Evolutionary conservation across 2,797 vertebrate species (phyloP), one percentile per base, ranked within the genome.

Genomic region (Ispidina picta): DNA sequence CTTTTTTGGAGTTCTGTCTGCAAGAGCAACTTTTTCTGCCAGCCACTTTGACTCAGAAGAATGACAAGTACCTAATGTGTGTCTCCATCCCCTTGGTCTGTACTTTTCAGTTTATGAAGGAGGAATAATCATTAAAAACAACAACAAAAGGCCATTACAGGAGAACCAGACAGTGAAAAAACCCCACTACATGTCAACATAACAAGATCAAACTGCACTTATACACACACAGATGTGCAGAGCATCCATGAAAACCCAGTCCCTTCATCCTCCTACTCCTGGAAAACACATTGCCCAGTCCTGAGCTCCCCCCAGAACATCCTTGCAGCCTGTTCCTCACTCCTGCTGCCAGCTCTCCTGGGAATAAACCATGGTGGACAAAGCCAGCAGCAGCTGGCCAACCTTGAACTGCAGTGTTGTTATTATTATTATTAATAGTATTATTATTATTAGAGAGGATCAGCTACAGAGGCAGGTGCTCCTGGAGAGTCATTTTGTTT

Each of bases 161-260:
- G 68, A 39, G 62, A 95, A 93, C 71, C 88, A 96, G 78, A 87
- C 82, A 90, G 87, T 74, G 74, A 89, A 90, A 94, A 91, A 85
- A 94, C 90, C 83, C 79, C 78, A 90, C 91, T 92, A 95, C n/a
- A 26, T 21, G 88, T 90, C 62, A 82, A 72, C 18, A 5, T 80
- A 92, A 80, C 83, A 83, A 91, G 60, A 93, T 23, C 92, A 46
- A 93, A 89, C 76, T 65, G 29, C 95, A 92, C 96, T 93, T 95
- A 96, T 87, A 97, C 92, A 96, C 74, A 83, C 71, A 94, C 20
- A 94, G n/a, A 72, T 64, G 78, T 28, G 73, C 77, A 75, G 26
- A 63, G 44, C 86, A 88, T 62, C 92, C 52, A 86, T 15, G 48
- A 73, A 73, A 86, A 92, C 73, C 3, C 3, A n/a, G 44, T 59